These are phyloP conservation scores for Halcyon smyrnensis DNA, from an alignment of 2,797 vertebrate species.

Conservation along the genomic window DNA sequence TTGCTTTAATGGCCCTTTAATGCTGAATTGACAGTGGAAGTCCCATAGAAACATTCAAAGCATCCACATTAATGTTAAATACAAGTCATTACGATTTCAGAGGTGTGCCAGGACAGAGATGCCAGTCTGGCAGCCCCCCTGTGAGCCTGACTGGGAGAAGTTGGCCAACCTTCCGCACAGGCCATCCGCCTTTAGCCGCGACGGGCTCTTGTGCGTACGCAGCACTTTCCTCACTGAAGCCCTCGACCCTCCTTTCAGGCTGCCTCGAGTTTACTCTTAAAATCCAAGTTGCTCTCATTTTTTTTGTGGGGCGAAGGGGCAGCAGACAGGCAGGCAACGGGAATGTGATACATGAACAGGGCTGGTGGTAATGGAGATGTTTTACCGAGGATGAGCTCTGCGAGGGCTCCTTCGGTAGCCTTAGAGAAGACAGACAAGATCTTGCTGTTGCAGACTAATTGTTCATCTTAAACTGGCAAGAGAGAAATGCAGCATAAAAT, in stretches of 20 bases:
- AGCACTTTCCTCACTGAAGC: neutral
- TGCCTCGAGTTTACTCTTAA: neutral
- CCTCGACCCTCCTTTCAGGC: neutral
- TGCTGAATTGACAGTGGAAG: slow-evolving; percentile 73
- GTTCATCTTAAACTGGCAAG: neutral
- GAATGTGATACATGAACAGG: neutral
- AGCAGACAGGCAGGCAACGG: slow-evolving; percentile 46
- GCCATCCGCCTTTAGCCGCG: neutral
- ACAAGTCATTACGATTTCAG: slow-evolving; percentile 68
- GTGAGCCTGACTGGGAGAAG: neutral
- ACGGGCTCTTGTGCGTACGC: neutral
- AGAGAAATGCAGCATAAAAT: neutral
- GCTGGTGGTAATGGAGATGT: neutral
- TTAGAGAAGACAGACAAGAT: neutral
- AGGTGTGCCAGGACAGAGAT: slow-evolving; percentile 46
- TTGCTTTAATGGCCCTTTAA: slow-evolving; percentile 76
- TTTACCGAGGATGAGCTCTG: neutral
- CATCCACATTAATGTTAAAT: slow-evolving; percentile 67
- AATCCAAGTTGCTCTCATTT: neutral
- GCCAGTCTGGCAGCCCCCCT: slow-evolving; percentile 13
- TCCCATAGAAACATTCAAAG: slow-evolving; percentile 47
- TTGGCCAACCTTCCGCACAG: neutral
- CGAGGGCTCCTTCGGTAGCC: neutral
- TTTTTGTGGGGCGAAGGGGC: neutral
- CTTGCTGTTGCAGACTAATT: neutral